These are phyloP conservation scores for Chironomus riparius DNA, from an alignment of 2,888 invertebrate genomes.

Conservation along the genomic window DNA sequence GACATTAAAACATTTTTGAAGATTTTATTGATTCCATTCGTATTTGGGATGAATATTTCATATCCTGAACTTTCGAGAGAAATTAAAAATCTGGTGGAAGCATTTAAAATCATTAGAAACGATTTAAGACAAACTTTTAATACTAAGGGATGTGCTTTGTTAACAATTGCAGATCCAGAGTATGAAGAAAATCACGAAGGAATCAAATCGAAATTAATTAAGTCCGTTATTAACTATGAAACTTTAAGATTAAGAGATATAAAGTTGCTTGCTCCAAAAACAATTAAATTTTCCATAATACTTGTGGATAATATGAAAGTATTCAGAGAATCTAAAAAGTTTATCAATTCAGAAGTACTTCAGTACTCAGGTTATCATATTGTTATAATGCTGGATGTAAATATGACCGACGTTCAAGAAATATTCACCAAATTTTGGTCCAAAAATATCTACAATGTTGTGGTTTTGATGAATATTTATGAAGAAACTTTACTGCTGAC, in stretches of 20 bases:
- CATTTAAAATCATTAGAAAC: background rate
- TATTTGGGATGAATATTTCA: no score
- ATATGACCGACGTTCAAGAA: background rate
- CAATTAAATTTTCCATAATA: background rate
- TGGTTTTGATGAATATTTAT: background rate
- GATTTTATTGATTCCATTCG: background rate
- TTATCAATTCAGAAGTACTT: background rate
- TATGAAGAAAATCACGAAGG: background rate
- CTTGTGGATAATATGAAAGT: background rate
- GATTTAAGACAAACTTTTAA: background rate
- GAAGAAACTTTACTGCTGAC: background rate
- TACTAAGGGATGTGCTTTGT: background rate
- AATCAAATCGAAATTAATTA: background rate
- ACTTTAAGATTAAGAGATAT: background rate
- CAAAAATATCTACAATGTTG: background rate
- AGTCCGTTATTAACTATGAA: background rate
- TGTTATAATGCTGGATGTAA: background rate
- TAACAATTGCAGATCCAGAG: background rate
- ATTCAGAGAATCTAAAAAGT: background rate
- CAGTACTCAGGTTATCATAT: background rate
- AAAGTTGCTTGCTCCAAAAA: background rate
- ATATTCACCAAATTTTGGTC: background rate
- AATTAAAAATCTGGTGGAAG: background rate
- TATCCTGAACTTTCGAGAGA: background rate
- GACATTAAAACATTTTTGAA: background rate